phyloP scores from a whole-genome alignment of 2,113 vertebrate genomes.

The Corydoras maculifer region DNA sequence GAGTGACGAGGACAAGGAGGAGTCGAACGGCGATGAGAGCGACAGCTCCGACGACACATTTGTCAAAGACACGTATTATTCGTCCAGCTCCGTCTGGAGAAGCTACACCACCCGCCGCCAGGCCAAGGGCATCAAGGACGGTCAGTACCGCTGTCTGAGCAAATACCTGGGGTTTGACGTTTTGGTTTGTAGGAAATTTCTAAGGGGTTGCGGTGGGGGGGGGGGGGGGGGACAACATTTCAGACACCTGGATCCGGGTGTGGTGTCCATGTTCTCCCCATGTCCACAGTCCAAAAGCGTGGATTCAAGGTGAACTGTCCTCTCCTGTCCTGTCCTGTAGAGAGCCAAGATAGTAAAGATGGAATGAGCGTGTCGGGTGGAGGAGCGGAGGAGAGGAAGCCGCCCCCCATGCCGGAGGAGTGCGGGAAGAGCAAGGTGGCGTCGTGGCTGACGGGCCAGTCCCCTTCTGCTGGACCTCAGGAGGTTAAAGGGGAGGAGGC shows the following conservation, averaged over 20 bases:
- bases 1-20: slow-evolving; percentile 75
- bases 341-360: slow-evolving; percentile 78
- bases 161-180: too few relatives aligned
- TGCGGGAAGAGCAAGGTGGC: slow-evolving; percentile 91
- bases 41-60: slow-evolving; percentile 95
- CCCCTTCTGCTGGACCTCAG: neutral
- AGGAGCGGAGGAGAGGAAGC: slow-evolving; percentile 69
- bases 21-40: slow-evolving; percentile 87
- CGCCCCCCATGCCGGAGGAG: slow-evolving; percentile 77
- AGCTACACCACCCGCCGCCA: slow-evolving; percentile 92
- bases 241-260: too few relatives aligned
- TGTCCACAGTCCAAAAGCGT: too few relatives aligned
- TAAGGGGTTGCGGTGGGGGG: too few relatives aligned
- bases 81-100: slow-evolving; percentile 84
- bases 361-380: slow-evolving; percentile 53
- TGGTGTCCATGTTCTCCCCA: too few relatives aligned
- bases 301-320: too few relatives aligned
- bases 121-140: slow-evolving; percentile 85
- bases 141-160: too few relatives aligned
- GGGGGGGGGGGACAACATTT: too few relatives aligned
- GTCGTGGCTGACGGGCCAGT: slow-evolving; percentile 81
- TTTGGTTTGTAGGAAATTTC: too few relatives aligned
- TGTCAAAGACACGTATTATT: slow-evolving; percentile 82
- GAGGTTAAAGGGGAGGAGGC: slow-evolving; percentile 45
- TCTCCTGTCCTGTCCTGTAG: slow-evolving; percentile 38